Base-by-base conservation (phyloP, 1,140 invertebrate genomes). In the Brachionus angularis region DNA sequence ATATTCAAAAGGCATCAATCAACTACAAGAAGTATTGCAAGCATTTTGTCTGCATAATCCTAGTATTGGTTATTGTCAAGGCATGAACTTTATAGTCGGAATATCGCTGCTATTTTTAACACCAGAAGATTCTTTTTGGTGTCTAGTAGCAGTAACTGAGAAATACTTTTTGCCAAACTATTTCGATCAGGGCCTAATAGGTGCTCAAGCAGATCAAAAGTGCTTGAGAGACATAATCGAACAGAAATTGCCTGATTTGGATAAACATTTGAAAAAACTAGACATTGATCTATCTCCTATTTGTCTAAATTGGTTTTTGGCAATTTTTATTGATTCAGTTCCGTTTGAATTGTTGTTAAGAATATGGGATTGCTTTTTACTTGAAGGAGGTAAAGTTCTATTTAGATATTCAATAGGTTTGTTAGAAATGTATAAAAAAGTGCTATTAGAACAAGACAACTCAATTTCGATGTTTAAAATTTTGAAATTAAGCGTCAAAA, bases 1-100 rank as follows among this genome's bases (percentile, higher is more conserved):
- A 21, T 78, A 76, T 29, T 81, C 79, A 29, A 83, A 83, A 75
- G 83, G 83, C 73, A 77, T 83, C 47, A 80, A 79, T 74, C 81
- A 82, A 74, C 64, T 83, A 53, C 79, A 80, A 75, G 79, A 84
- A 74, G 82, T 84, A 3, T 73, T 85, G n/a, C 76, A 81, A 47
- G 83, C 83, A 12, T 85, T 81, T 76, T 84, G 83, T 75, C 77
- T 84, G 21, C 83, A 84, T 74, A 84, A 81, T 62, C 78, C 80
- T 14, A 74, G 71, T 2, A 74, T 84, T 42, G 84, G 84, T 8
- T 85, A 85, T 73, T 85, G 84, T 72, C 84, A 85, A 76, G 84
- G 84, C 31, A 84, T 85, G 84, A 85, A 85, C 75, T 85, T 85
- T 75, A 78, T 85, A 36, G 83, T 80, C 4, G 84, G 78, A n/a